Percentiles rank a stretch among this genome's conserved stretches.
Conservation (phyloP, 1,140 invertebrate species). For the Archivesica marissinica region DNA sequence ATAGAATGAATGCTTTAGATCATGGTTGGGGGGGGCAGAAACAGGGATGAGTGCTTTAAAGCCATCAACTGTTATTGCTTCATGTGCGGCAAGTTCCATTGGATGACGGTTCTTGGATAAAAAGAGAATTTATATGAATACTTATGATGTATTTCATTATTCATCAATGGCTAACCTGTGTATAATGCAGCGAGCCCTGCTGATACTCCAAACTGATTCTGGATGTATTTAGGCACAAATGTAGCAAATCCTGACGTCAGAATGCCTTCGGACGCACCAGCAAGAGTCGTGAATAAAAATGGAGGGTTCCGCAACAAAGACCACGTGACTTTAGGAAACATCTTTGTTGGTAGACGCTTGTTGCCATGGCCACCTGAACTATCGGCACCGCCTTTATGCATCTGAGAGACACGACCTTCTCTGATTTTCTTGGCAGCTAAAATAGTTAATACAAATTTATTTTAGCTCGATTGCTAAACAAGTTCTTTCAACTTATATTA, state of each 20-base stretch:
- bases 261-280: conserved; percentile 89
- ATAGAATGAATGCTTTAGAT: too few relatives aligned
- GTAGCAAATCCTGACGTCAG: conserved; percentile 91
- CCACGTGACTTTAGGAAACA: conserved; percentile 43
- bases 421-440: conserved; percentile 53
- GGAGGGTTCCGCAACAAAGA: conserved; percentile 89
- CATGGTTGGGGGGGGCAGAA: too few relatives aligned
- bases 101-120: too few relatives aligned
- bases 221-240: conserved; percentile 91
- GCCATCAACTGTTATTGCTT: too few relatives aligned
- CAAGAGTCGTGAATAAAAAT: conserved; percentile 90
- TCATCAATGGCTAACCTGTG: conserved; percentile 90
- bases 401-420: conserved; percentile 88
- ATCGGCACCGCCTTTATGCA: conserved; percentile 83
- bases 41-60: too few relatives aligned
- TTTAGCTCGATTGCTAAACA: too few relatives aligned
- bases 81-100: too few relatives aligned
- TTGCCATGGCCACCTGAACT: conserved; percentile 18
- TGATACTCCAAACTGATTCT: conserved; percentile 91
- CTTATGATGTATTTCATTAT: too few relatives aligned
- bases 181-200: conserved; percentile 89
- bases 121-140: too few relatives aligned
- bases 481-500: too few relatives aligned
- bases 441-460: too few relatives aligned
- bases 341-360: conserved; percentile 39